A percentile compares a stretch with the other conserved stretches of the same genome.
These are phyloP conservation scores for Dynastes tityus DNA, from an alignment of 2,888 invertebrate genomes.

Conservation along the genomic window DNA sequence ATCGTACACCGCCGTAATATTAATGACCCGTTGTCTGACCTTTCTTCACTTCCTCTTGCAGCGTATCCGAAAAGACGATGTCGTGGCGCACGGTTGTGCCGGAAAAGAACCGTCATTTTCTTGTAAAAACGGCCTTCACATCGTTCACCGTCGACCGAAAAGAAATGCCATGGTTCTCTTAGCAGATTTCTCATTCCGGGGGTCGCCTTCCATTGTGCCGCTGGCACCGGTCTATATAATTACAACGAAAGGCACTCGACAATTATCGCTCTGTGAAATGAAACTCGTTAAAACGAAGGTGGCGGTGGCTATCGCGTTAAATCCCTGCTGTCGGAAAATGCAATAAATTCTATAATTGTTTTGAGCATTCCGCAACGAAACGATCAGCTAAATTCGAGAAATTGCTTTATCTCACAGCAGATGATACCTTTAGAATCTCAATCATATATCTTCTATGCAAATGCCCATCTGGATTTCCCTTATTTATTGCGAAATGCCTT, in stretches of 20 bases:
- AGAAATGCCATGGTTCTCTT: slow-evolving; percentile 6
- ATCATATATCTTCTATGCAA: slow-evolving; percentile 3
- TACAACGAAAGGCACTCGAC: slow-evolving; percentile 26
- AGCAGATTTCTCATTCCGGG: slow-evolving; percentile 22
- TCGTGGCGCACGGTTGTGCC: neutral
- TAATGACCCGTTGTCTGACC: slow-evolving; percentile 42
- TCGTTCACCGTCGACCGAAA: slow-evolving; percentile 32
- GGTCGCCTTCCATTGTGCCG: slow-evolving; percentile 20
- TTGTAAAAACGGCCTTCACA: slow-evolving; percentile 41
- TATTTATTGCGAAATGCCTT: neutral
- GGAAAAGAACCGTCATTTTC: slow-evolving; percentile 42
- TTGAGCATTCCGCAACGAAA: neutral
- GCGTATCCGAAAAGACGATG: slow-evolving; percentile 10
- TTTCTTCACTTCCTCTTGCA: slow-evolving; percentile 30
- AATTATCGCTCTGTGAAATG: slow-evolving; percentile 39
- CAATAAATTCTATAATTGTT: slow-evolving; percentile 40
- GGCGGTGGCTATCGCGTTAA: slow-evolving; percentile 10
- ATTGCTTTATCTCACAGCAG: slow-evolving; percentile 19
- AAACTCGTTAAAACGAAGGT: slow-evolving; percentile 29
- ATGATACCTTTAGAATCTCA: slow-evolving; percentile 29
- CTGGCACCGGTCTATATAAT: neutral
- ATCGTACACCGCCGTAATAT: slow-evolving; percentile 39
- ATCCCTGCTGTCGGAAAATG: slow-evolving; percentile 32
- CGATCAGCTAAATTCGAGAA: slow-evolving; percentile 8
- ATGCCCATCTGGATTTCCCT: neutral